phyloP scores from a whole-genome alignment of 2,113 vertebrate genomes.

The Tenrec ecaudatus region DNA sequence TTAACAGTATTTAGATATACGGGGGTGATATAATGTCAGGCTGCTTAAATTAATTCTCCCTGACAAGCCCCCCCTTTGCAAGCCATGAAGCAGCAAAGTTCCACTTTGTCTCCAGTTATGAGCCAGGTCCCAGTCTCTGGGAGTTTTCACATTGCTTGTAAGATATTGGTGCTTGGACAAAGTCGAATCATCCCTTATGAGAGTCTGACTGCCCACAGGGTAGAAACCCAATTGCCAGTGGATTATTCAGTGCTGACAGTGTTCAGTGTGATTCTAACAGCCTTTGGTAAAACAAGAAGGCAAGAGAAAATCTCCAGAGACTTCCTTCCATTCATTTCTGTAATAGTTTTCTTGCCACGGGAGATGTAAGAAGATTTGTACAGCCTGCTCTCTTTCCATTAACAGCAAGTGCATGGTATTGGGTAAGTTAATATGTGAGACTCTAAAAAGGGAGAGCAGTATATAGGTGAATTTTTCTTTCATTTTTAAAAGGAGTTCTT shows the following conservation, averaged over 20 bases:
- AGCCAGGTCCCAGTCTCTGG: constrained; percentile 72
- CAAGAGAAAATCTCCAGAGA: constrained; percentile 85
- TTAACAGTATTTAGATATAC: constrained; percentile 79
- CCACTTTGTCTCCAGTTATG: constrained; percentile 81
- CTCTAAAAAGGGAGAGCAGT: constrained; percentile 69
- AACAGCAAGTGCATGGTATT: constrained; percentile 86
- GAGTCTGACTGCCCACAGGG: constrained; percentile 83
- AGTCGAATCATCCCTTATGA: constrained; percentile 80
- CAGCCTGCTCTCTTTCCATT: constrained; percentile 86
- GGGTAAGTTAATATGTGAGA: constrained; percentile 86
- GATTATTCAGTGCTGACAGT: constrained; percentile 86
- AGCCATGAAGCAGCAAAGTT: constrained; percentile 79
- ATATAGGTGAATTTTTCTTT: constrained; percentile 59
- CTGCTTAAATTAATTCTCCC: constrained; percentile 83
- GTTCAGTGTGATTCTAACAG: constrained; percentile 86
- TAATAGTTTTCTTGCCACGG: constrained; percentile 88
- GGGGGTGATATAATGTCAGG: constrained; percentile 80
- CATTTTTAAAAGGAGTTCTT: constrained; percentile 59
- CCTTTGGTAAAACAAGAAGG: constrained; percentile 87
- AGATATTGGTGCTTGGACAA: constrained; percentile 78
- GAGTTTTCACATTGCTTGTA: constrained; percentile 80
- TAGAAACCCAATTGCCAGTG: constrained; percentile 83
- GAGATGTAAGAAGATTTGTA: constrained; percentile 89
- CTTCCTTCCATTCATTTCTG: constrained; percentile 87
- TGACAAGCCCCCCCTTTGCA: constrained; percentile 80